Conservation (phyloP, 2,888 invertebrate genomes). For the Auanema sp. region DNA sequence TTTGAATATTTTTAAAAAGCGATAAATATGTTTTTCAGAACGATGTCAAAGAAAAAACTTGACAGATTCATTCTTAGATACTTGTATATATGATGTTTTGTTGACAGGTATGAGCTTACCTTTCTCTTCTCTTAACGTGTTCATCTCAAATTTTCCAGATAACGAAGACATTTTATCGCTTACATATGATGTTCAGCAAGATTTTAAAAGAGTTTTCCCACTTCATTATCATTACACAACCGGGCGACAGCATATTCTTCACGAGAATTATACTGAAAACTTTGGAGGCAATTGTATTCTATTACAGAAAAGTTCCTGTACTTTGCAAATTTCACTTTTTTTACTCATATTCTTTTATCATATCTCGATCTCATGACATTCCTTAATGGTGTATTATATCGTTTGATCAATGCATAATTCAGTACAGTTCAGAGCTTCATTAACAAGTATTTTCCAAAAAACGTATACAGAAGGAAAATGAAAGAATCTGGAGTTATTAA, state of each 20-base stretch:
- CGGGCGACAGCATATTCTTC: conserved; percentile 1
- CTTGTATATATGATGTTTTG: conserved; percentile 71
- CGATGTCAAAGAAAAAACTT: conserved; percentile 66
- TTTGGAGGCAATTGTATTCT: neutral
- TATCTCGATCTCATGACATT: neutral
- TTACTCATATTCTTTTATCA: neutral
- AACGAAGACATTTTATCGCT: conserved; percentile 35
- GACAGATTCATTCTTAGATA: conserved; percentile 70
- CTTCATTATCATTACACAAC: conserved; percentile 17
- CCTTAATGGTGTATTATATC: conserved; percentile 12
- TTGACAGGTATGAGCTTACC: conserved; percentile 63
- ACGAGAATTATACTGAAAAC: no score
- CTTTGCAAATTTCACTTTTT: neutral
- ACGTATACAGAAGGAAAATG: neutral
- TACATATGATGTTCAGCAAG: conserved; percentile 34
- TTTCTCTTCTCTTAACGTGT: neutral
- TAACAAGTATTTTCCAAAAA: neutral
- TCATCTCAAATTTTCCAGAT: conserved; percentile 54
- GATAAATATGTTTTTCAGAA: conserved; percentile 36
- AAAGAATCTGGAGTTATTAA: no score
- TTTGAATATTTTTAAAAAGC: neutral
- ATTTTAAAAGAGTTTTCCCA: conserved; percentile 33
- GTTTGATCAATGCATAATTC: conserved; percentile 9
- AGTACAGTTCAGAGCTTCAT: neutral
- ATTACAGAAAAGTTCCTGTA: conserved; percentile 7